Evolutionary conservation across 2,797 vertebrate genomes (phyloP).

Genomic region (Eutrigla gurnardus): DNA sequence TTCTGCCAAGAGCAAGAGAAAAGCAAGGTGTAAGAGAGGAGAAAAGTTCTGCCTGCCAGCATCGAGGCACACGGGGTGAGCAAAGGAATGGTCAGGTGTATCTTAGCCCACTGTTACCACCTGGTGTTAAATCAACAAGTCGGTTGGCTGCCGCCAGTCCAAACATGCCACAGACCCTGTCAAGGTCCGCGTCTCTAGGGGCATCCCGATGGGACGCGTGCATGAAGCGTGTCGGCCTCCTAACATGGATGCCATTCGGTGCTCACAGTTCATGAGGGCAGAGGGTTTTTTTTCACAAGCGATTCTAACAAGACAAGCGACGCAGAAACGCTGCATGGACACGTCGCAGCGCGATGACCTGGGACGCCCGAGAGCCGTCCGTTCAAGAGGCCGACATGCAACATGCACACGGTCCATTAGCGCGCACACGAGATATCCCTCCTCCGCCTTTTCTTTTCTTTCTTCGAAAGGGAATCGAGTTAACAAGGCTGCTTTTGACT

Average conservation of each 20-base stretch:
- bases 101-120: slow-evolving; percentile 5
- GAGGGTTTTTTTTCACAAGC: slow-evolving; percentile 37
- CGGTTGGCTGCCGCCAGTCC: slow-evolving; percentile 25
- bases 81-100: slow-evolving; percentile 26
- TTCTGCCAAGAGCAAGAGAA: slow-evolving; percentile 25
- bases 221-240: slow-evolving; percentile 25
- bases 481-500: slow-evolving; percentile 44
- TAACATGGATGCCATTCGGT: slow-evolving; percentile 18
- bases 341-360: slow-evolving; percentile 10
- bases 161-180: slow-evolving; percentile 26
- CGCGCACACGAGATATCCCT: slow-evolving; percentile 7
- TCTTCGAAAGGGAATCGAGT: slow-evolving; percentile 41
- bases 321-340: not conserved
- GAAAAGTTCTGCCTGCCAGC: slow-evolving; percentile 3
- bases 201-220: slow-evolving; percentile 21
- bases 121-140: slow-evolving; percentile 50
- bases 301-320: slow-evolving; percentile 16
- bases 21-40: slow-evolving; percentile 13
- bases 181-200: slow-evolving; percentile 25
- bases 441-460: slow-evolving; percentile 15
- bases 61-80: slow-evolving; percentile 26
- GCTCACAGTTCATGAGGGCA: slow-evolving; percentile 26
- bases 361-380: slow-evolving; percentile 26
- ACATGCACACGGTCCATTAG: slow-evolving; percentile 14
- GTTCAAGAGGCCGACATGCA: slow-evolving; percentile 33